Evolutionary conservation across 2,888 invertebrate genomes (phyloP), one percentile per base, ranked within the genome.

Genomic region (Imbricaverruca yamaguchii): DNA sequence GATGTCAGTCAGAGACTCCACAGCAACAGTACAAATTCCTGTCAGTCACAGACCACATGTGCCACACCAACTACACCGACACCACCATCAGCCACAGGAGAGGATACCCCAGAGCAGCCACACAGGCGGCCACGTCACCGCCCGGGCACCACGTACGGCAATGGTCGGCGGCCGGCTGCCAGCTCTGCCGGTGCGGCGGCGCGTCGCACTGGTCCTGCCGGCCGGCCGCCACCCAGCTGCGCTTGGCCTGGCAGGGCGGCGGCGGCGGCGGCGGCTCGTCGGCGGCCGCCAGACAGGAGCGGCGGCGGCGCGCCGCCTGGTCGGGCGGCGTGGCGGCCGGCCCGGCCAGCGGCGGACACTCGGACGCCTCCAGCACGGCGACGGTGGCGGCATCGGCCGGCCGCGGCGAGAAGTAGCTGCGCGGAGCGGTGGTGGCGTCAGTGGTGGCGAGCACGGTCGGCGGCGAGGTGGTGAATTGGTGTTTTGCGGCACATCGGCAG

Each of bases 271-370:
- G n/a, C 8, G 18, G n/a, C n/a, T 69, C 69, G 53, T 74, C 74
- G 53, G 39, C 74, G 21, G 53, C 13, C 53, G 65, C 23, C 65
- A 74, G 74, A 13, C 39, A 74, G 74, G 53, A 74, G 53, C 74
- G 74, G 74, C 74, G 74, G 1, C 74, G 74, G 74, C 74, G 74
- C 13, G 74, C 74, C 18, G 15, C 53, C 74, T 74, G 74, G 2
- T 74, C 53, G 53, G 39, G 39, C 39, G 74, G 74, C 15, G 39
- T 39, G 25, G 15, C 7, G 7, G 69, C 65, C 53, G 53, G 74
- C 15, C 74, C 74, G 53, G 74, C 53, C 74, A 53, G 74, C 18
- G 74, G 74, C 39, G 74, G 74, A 74, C 74, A 74, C 74, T 74
- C 74, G 53, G 39, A 53, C 53, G 74, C 74, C 74, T 39, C 74